These are phyloP conservation scores for Myrmecobius fasciatus DNA, from an alignment of 2,113 vertebrate genomes.

Conservation along the genomic window DNA sequence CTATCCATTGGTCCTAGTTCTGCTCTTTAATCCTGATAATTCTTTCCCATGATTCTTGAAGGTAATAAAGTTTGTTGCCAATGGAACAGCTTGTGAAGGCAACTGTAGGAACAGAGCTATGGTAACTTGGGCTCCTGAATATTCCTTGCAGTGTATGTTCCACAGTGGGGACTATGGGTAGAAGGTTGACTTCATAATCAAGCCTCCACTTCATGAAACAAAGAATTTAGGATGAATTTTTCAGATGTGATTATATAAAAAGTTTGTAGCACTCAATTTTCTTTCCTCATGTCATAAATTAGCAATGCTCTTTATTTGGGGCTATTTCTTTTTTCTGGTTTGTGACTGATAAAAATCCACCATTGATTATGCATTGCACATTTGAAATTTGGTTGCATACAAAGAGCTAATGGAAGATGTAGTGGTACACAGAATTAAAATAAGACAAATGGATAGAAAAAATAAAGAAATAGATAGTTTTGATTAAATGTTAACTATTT, in stretches of 20 bases:
- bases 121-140: neutral
- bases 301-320: neutral
- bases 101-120: neutral
- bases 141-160: neutral
- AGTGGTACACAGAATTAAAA: neutral
- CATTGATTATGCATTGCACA: neutral
- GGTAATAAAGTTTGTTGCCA: neutral
- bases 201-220: neutral
- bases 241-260: neutral
- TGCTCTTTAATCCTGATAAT: neutral
- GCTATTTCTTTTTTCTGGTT: neutral
- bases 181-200: neutral
- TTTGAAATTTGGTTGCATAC: neutral
- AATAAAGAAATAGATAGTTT: neutral
- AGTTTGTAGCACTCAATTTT: neutral
- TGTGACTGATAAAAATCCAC: neutral
- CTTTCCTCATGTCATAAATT: neutral
- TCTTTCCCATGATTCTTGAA: neutral
- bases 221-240: neutral
- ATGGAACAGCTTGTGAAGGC: neutral
- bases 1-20: neutral
- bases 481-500: neutral
- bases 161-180: neutral
- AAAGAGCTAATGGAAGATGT: neutral
- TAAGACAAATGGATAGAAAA: neutral